phyloP scores from a whole-genome alignment of 2,797 vertebrate genomes.

The Heteromormyrus szaboi region DNA sequence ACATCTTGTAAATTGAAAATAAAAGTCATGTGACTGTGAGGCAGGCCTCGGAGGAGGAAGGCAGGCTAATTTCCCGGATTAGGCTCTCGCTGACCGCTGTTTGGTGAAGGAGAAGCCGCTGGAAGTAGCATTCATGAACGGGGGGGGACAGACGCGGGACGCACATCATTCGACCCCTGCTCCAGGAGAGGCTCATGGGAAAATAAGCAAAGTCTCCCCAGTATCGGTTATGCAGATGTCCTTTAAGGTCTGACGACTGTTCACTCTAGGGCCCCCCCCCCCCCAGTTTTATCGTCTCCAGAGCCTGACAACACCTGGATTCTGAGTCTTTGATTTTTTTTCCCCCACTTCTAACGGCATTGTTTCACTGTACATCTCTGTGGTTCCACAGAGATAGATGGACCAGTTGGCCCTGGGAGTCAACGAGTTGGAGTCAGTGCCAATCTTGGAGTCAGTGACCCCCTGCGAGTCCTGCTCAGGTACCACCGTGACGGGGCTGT shows the following conservation, averaged over 20 bases:
- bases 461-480: background rate
- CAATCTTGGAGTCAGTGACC: background rate
- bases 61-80: slow-evolving; percentile 21
- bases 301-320: background rate
- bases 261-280: slow-evolving; percentile 9
- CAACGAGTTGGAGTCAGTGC: background rate
- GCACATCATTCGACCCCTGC: slow-evolving; percentile 4
- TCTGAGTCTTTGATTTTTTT: background rate
- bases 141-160: slow-evolving; percentile 15
- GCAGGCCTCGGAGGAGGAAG: background rate
- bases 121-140: slow-evolving; percentile 29
- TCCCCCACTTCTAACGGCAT: background rate
- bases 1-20: slow-evolving; percentile 7
- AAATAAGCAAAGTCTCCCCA: slow-evolving; percentile 4
- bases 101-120: slow-evolving; percentile 23
- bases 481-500: background rate
- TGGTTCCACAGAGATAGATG: background rate
- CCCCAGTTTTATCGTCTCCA: slow-evolving; percentile 14
- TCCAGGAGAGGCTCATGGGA: slow-evolving; percentile 5
- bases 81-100: slow-evolving; percentile 29
- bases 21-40: background rate
- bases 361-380: background rate
- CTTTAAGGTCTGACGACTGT: background rate
- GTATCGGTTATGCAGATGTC: slow-evolving; percentile 23
- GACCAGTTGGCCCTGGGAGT: background rate